These are phyloP conservation scores for Sparidentex hasta DNA, from an alignment of 2,797 vertebrate genomes.

Conservation along the genomic window DNA sequence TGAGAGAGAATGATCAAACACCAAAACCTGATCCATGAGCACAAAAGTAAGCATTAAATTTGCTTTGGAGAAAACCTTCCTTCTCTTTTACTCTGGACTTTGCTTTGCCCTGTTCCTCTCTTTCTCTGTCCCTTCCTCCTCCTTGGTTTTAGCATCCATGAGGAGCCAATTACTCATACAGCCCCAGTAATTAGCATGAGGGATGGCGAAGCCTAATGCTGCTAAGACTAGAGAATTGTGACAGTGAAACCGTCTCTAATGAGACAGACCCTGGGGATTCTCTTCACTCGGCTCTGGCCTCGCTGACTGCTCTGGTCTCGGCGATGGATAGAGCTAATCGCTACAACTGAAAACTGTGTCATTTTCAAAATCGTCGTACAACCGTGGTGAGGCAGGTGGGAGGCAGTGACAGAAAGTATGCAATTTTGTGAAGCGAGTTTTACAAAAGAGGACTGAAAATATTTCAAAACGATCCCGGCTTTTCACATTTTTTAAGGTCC, in stretches of 20 bases:
- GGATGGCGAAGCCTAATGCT: constrained; percentile 60
- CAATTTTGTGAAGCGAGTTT: constrained; percentile 21
- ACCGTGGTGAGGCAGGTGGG: constrained; percentile 24
- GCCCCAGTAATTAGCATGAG: constrained; percentile 76
- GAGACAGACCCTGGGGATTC: constrained; percentile 62
- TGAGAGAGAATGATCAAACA: constrained; percentile 20
- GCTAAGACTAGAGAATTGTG: constrained; percentile 59
- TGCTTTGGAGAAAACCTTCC: neutral
- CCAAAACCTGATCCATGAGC: constrained; percentile 2
- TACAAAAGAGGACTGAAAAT: constrained; percentile 2
- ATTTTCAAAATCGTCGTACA: constrained; percentile 10
- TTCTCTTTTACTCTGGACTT: constrained; percentile 1
- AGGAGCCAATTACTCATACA: constrained; percentile 68
- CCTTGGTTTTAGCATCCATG: constrained; percentile 42
- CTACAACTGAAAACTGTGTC: constrained; percentile 43
- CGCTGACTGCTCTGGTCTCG: constrained; percentile 30
- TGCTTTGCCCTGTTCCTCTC: neutral
- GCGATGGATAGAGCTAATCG: constrained; percentile 37
- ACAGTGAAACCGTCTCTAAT: constrained; percentile 73
- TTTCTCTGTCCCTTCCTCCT: constrained; percentile 7
- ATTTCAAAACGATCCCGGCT: neutral
- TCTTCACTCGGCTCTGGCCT: constrained; percentile 41
- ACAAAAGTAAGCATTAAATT: constrained; percentile 21
- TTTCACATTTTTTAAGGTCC: neutral
- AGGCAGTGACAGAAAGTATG: neutral